Percentiles rank a stretch among this genome's conserved stretches.
phyloP scores from a whole-genome alignment of 2,888 invertebrate species.

The Mesodorylaimus sp. region DNA sequence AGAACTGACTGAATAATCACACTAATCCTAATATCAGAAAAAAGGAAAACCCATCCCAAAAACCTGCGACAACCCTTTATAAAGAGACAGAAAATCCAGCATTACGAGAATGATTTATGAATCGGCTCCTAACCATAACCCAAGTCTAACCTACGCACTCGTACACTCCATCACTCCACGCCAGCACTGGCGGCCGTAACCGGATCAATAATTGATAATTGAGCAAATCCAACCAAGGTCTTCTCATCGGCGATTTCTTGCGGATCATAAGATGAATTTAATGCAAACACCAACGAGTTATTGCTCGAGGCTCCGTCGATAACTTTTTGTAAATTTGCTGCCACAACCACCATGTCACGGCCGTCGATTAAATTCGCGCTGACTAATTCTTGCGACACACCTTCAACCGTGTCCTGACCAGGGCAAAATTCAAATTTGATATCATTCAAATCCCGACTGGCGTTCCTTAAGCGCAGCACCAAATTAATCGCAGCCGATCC shows the following conservation, averaged over 20 bases:
- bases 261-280: conserved; percentile 41
- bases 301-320: conserved; percentile 52
- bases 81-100: too few species aligned
- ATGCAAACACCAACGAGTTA: conserved; percentile 56
- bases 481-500: conserved; percentile 17
- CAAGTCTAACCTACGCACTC: too few species aligned
- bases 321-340: conserved; percentile 70
- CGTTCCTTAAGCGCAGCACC: conserved; percentile 42
- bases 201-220: conserved; percentile 68
- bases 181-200: not conserved
- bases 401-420: conserved; percentile 47
- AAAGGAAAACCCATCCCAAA: too few species aligned
- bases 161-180: too few species aligned
- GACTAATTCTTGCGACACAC: conserved; percentile 78
- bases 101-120: too few species aligned
- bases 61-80: too few species aligned
- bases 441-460: conserved; percentile 75
- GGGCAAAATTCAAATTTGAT: conserved; percentile 82
- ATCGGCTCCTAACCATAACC: too few species aligned
- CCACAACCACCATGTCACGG: conserved; percentile 74
- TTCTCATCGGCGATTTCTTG: conserved; percentile 58
- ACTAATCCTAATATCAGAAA: too few species aligned
- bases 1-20: too few species aligned
- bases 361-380: conserved; percentile 83
- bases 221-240: conserved; percentile 85